Evolutionary conservation across 2,888 invertebrate genomes (phyloP).

Genomic region (Clepsis dumicolana): DNA sequence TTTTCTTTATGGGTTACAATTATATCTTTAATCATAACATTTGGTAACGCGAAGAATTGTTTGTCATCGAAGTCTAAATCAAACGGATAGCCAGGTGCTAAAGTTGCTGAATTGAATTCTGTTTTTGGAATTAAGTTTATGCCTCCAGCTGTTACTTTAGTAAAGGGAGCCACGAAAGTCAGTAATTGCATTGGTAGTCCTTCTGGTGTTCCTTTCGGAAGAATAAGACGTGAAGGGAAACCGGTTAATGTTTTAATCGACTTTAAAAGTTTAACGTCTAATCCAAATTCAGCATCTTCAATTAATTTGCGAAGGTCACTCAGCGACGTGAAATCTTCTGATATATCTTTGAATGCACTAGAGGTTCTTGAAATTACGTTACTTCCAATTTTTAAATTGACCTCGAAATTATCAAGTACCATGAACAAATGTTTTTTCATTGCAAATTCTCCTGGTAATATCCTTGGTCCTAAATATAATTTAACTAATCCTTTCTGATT

Average conservation of each 20-base stretch:
- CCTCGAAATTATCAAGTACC: conserved; percentile 86
- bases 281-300: conserved; percentile 83
- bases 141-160: conserved; percentile 62
- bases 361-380: conserved; percentile 88
- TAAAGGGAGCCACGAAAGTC: conserved; percentile 86
- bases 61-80: conserved; percentile 87
- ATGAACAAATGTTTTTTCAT: conserved; percentile 85
- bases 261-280: conserved; percentile 81
- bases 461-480: conserved; percentile 90
- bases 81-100: conserved; percentile 90
- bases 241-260: conserved; percentile 84
- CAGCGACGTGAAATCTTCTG: conserved; percentile 87
- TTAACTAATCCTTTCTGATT: conserved; percentile 87
- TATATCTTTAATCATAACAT: conserved; percentile 70
- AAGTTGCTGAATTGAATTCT: conserved; percentile 71
- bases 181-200: conserved; percentile 89
- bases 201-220: conserved; percentile 89
- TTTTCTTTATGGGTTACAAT: conserved; percentile 67
- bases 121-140: conserved; percentile 68
- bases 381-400: conserved; percentile 86
- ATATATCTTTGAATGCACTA: conserved; percentile 85
- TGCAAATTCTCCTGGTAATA: conserved; percentile 84
- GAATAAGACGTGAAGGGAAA: conserved; percentile 89
- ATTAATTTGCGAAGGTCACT: conserved; percentile 87
- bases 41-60: conserved; percentile 70